Evolutionary conservation across 1,140 invertebrate species (phyloP), one percentile per base, ranked within the genome.

Genomic region (Drosophila subobscura): DNA sequence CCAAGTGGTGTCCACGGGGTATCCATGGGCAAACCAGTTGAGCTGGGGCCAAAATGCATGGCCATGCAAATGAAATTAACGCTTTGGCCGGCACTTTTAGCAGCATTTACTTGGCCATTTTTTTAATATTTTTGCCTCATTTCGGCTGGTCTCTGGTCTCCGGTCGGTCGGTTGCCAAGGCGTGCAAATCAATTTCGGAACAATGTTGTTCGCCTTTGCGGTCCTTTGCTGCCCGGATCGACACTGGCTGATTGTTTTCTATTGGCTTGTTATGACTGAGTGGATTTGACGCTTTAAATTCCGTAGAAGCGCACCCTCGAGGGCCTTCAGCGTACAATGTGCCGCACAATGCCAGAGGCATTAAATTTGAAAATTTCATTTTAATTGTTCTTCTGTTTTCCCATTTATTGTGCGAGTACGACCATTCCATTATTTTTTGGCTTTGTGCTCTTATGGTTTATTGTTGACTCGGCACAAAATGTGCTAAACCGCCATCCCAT

Each of bases 271-370:
- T 86, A 41, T 86, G 83, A 86, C 83, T 79, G 83, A 20, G 74
- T 76, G 74, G 64, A 86, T 86, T 86, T 88, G 83, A 86, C 78
- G 83, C 83, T 88, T 88, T 88, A 81, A 74, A 78, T 78, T 86
- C 83, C 63, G 66, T 67, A 68, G 83, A 86, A 86, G 53, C 68
- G 59, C 25, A 77, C 70, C 72, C 59, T 49, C 50, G 22, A 42
- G 10, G 8, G 46, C 20, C 42, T 23, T 23, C 56, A 37, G 6
- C 16, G 16, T 20, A 20, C 16, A 67, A 50, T 45, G 33, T 37
- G 29, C 12, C 22, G 33, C 10, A 58, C 20, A 53, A 63, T 53
- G 65, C 44, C 55, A 20, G 51, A 16, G 22, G 53, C 72, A 89
- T 74, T 84, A 60, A 78, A 67, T 72, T 77, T 51, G 71, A 76